Evolutionary conservation across 2,113 vertebrate genomes (phyloP), one percentile per base, ranked within the genome.

Genomic region (Labeo rohita): DNA sequence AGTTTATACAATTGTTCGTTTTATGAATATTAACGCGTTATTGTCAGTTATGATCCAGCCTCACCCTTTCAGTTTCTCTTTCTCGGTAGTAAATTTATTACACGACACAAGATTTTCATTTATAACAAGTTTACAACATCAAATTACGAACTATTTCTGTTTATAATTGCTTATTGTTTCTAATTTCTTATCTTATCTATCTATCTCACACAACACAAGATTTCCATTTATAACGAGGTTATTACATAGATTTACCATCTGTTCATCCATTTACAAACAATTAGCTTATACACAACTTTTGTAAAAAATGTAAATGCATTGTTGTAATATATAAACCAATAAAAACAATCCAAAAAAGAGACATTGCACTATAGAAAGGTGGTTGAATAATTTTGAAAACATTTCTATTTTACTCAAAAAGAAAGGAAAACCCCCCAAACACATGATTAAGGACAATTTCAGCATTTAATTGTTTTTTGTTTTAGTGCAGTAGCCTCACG

Each of bases 21-120:
- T 39, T 80, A 28, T 59, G 56, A n/a, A 59, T 66, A 45, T 9
- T 81, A 12, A 59, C 9, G 18, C 2, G 0, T 47, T 8, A 2
- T 43, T 49, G 80, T 49, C 4, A 13, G 15, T n/a, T 7, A 11
- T 23, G 18, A 63, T 39, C 23, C 47, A 12, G 15, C 80, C 45
- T 85, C n/a, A 54, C 21, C 16, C 63, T 90, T 89, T 90, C 82
- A 80, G 54, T 90, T 90, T 90, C 87, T 83, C 11, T 89, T 89
- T 59, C 56, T 65, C 50, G 18, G 3, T 47, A 77, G 18, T 72
- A 3, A 4, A 0, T 34, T 77, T 61, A 59, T 59, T 10, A 54
- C 7, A 11, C 23, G 23, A 36, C 3, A 18, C 50, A 52, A 3
- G 1, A 52, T 16, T 52, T 49, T 10, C 45, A 75, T 50, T n/a